Conservation (phyloP, 2,888 invertebrate genomes). For the Tuberolachnus salignus region DNA sequence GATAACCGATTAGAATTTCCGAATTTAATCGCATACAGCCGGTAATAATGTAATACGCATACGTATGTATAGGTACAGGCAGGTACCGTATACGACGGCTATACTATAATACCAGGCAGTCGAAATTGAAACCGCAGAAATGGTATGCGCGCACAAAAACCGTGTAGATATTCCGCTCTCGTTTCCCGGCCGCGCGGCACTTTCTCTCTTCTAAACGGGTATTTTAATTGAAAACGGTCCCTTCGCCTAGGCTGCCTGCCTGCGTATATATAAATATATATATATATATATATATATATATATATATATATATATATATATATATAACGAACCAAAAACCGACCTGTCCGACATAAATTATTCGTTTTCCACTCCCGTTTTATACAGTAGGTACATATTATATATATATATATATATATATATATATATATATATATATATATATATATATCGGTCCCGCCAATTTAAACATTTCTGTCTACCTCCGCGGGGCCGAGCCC, state of each 20-base stretch:
- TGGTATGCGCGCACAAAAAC: constrained; percentile 31
- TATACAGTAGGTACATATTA: not conserved
- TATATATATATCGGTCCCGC: not conserved
- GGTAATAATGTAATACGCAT: not conserved
- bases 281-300: constrained; percentile 21
- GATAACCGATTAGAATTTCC: constrained; percentile 5
- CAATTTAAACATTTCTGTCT: constrained; percentile 29
- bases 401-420: not conserved
- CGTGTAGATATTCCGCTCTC: constrained; percentile 4
- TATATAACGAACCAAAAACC: constrained; percentile 38
- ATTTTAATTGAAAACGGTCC: constrained; percentile 55
- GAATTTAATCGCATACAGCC: not conserved
- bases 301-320: not conserved
- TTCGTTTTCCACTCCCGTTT: constrained; percentile 31
- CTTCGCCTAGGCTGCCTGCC: not conserved
- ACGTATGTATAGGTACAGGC: not conserved
- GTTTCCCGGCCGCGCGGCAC: not conserved
- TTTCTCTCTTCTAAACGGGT: constrained; percentile 40
- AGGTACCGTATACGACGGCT: not conserved
- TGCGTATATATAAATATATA: not conserved
- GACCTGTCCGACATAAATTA: constrained; percentile 55
- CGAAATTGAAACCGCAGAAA: constrained; percentile 31
- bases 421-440: constrained; percentile 9
- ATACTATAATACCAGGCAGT: not conserved
- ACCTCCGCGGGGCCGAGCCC: not conserved